Evolutionary conservation across 2,888 invertebrate species (phyloP).

Genomic region (Latrodectus elegans): DNA sequence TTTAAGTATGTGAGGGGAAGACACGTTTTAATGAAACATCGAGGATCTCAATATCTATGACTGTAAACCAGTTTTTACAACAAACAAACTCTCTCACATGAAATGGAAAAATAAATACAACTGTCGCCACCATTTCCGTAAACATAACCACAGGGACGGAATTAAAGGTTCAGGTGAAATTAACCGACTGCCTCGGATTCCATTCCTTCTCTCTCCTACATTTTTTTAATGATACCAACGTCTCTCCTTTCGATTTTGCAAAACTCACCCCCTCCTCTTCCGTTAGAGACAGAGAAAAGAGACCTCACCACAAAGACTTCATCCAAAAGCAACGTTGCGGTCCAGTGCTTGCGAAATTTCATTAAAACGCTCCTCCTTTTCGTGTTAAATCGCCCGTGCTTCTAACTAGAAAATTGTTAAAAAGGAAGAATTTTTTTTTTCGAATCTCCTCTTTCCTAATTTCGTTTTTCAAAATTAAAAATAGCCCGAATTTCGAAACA

Average conservation of each 20-base stretch:
- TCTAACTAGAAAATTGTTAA: slow-evolving; percentile 69
- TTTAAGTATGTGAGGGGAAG: too few species aligned
- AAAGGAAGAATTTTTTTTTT: slow-evolving; percentile 49
- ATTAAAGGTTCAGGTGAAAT: background rate
- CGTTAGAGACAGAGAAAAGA: slow-evolving; percentile 3
- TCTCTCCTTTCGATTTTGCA: background rate
- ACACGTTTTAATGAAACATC: too few species aligned
- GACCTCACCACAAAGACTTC: slow-evolving; percentile 39
- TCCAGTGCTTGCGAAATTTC: slow-evolving; percentile 62
- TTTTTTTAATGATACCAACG: background rate
- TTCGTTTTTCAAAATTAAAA: slow-evolving; percentile 39
- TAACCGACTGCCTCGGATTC: background rate
- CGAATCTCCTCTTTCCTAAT: background rate
- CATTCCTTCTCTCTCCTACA: background rate
- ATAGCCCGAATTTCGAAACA: slow-evolving; percentile 27
- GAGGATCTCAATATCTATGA: too few species aligned
- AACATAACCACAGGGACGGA: background rate
- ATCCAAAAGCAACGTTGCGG: slow-evolving; percentile 57
- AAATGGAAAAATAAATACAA: background rate
- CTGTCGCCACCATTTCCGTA: background rate
- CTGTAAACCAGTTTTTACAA: background rate
- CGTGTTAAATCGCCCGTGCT: slow-evolving; percentile 67
- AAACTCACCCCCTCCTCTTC: background rate
- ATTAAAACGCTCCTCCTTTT: slow-evolving; percentile 51
- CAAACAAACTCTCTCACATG: background rate